Base-by-base conservation (phyloP, 2,113 vertebrate species). In the Zosterops japonicus region DNA sequence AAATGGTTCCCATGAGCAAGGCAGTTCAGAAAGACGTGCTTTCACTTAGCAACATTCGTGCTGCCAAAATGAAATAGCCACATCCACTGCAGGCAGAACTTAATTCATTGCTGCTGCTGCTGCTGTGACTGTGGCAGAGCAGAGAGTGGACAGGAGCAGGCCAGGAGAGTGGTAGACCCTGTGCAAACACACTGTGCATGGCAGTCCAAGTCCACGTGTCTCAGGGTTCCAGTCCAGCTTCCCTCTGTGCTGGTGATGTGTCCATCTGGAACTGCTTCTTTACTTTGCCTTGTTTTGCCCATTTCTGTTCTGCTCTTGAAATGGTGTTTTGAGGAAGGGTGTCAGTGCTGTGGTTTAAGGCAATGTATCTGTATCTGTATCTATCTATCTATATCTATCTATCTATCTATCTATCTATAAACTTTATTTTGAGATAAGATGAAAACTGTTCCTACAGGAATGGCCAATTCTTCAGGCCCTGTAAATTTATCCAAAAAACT, bases 1-100 rank as follows among this genome's bases (percentile, higher is more conserved):
- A 95, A 97, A 97, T 97, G 90, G 95, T 95, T 97, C 95, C 96
- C 96, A 95, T 96, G 96, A 94, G 95, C 93, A 88, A 80, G 95
- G 94, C 94, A 95, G 93, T 96, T 97, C 70, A 95, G 93, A 76
- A 93, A 86, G 94, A 95, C 90, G 91, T 95, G 94, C 93, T 97
- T 97, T 95, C 94, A 96, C 95, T 97, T 96, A 95, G 96, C 95
- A 95, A 94, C 93, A 91, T 95, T 83, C 3, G 29, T 6, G 2
- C 94, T 95, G 95, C 91, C 94, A 95, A 74, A 72, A 77, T 31
- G 82, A 94, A 97, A 94, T 52, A 47, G 94, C 95, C 95, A 80
- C 93, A 90, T 93, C 93, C 82, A 91, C 71, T 59, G 75, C 78
- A 67, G 93, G 94, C 87, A 94, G 78, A 83, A 65, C 78, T 70